Base-by-base conservation (phyloP, 2,888 invertebrate species). In the Onchidella celtica region DNA sequence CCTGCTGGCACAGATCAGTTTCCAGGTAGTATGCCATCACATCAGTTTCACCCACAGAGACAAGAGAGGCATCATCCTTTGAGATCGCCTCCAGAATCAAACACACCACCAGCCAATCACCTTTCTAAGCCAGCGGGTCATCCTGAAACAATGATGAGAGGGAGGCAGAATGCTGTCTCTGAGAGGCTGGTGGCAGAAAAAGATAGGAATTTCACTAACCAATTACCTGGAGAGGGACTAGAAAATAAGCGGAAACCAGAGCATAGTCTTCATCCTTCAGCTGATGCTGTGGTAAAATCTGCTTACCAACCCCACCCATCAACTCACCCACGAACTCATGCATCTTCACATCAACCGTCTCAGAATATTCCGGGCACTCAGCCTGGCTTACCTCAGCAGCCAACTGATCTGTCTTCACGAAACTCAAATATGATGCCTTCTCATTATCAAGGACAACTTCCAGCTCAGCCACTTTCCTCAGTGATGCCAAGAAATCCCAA, bases 171-270 rank as follows among this genome's bases (percentile, higher is more conserved):
- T 47, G 40, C 75, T 47, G 47, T 24, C 4, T 40, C 65, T 21
- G 75, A 75, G 47, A 75, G 61, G 69, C 17, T 61, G 14, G 70
- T n/a, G 32, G 6, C 24, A 57, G 77, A 65, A 6, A 76, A 34
- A n/a, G 55, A 34, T 27, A 63, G 32, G 55, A 63, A 40, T 32
- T 2, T 65, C 21, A 61, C 38, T 38, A n/a, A 72, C 29, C n/a
- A 55, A 27, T 63, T 61, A n/a, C 24, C 17, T 24, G 29, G 59
- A 59, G 59, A 76, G 1, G 14, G 38, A 69, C 32, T 21, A 47
- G 76, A 76, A 6, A 66, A 76, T 66, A 36, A 36, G 77, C 57
- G 61, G 21, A 78, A 61, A 4, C 61, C 36, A 29, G 59, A 78
- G 0, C 36, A 74, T 21, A 69, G 61, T 40, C 59, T 70, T 38